Conservation (phyloP, 2,113 vertebrate genomes). For the Axis porcinus region DNA sequence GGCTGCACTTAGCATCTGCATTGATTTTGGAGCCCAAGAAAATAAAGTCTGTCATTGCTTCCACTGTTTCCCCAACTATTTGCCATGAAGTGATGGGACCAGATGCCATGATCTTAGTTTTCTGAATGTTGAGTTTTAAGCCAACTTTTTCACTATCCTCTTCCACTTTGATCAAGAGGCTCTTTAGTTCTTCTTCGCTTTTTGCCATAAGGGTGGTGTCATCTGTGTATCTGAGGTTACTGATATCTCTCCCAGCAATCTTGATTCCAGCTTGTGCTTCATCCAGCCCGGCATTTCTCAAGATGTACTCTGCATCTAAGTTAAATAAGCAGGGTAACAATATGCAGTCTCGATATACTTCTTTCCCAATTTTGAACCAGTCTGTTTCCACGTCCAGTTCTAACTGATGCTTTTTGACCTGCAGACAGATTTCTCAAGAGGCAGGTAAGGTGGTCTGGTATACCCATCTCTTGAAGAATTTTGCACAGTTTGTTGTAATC, state of each 20-base stretch:
- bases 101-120: neutral
- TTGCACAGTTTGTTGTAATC: neutral
- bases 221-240: neutral
- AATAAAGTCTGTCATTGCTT: neutral
- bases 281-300: neutral
- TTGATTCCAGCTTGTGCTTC: neutral
- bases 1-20: neutral
- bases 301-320: neutral
- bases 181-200: neutral
- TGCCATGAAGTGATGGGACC: neutral
- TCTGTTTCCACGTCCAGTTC: neutral
- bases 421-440: neutral
- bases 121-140: neutral
- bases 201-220: neutral
- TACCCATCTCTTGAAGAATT: neutral
- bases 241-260: neutral
- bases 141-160: neutral
- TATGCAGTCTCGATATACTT: neutral
- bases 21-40: neutral
- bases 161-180: neutral
- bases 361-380: neutral
- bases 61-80: neutral
- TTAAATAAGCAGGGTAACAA: neutral
- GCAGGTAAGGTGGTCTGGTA: neutral
- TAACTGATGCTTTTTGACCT: neutral